phyloP scores from a whole-genome alignment of 2,797 vertebrate species.

The Kryptopterus vitreolus region DNA sequence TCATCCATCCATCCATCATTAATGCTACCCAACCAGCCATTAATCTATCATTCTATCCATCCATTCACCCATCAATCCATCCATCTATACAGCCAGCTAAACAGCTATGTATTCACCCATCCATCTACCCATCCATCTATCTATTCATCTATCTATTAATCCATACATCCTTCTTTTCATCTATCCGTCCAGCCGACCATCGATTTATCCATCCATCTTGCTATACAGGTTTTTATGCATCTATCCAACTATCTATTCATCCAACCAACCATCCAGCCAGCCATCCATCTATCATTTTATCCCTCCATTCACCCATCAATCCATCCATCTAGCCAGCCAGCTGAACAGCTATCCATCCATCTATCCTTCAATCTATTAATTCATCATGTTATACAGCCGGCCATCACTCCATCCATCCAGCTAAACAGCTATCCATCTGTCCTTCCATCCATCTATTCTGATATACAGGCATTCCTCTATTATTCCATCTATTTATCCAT shows the following conservation, averaged over 20 bases:
- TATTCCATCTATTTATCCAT: too few species aligned
- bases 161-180: too few species aligned
- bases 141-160: too few species aligned
- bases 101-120: not conserved
- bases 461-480: too few species aligned
- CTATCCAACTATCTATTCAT: not conserved
- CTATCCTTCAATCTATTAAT: not conserved
- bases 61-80: not conserved
- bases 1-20: not conserved
- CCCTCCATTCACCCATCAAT: not conserved
- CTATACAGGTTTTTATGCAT: too few species aligned
- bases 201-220: not conserved
- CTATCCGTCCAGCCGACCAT: not conserved
- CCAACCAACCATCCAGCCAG: not conserved
- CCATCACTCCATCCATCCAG: not conserved
- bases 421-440: too few species aligned
- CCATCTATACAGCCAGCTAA: too few species aligned
- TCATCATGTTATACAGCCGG: too few species aligned
- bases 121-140: not conserved
- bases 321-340: not conserved
- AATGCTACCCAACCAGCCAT: too few species aligned
- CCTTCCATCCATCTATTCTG: not conserved
- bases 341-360: too few species aligned
- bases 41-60: not conserved
- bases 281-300: not conserved